Conservation (phyloP, 2,797 vertebrate species). For the Geotrypetes seraphini region DNA sequence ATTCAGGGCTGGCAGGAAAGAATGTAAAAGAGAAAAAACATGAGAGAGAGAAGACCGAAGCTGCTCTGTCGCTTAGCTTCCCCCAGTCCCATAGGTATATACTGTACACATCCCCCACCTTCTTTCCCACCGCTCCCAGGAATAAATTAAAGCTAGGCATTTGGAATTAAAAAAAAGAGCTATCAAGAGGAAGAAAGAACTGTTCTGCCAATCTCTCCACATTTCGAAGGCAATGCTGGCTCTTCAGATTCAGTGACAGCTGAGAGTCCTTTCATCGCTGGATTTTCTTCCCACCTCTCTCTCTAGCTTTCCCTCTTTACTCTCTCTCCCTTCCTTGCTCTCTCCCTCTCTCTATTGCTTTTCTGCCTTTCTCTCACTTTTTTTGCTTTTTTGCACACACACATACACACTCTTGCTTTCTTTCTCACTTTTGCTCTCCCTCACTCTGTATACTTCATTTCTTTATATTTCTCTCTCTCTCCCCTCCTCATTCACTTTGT, state of each 20-base stretch:
- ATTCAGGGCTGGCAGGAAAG: not conserved
- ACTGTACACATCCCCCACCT: not conserved
- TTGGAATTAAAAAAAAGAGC: constrained; percentile 6
- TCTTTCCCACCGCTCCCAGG: not conserved
- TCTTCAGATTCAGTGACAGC: constrained; percentile 8
- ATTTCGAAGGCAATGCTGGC: constrained; percentile 8
- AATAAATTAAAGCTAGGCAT: constrained; percentile 15
- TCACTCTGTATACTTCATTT: no score
- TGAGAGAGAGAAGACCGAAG: not conserved
- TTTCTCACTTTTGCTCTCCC: no score
- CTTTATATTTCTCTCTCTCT: no score
- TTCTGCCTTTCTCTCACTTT: constrained; percentile 23
- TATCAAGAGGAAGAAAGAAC: constrained; percentile 11
- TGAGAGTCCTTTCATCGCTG: constrained; percentile 2
- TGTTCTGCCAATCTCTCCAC: constrained; percentile 5
- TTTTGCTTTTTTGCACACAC: constrained; percentile 22
- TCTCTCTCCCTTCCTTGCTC: not conserved
- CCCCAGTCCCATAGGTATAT: constrained; percentile 15
- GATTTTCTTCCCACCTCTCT: not conserved
- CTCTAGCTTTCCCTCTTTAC: not conserved
- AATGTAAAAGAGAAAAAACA: no score
- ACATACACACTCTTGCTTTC: no score
- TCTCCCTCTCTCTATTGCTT: constrained; percentile 15
- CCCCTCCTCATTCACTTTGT: constrained; percentile 11
- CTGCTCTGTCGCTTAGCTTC: no score